A percentile compares a stretch with the other conserved stretches of the same genome.
Evolutionary conservation across 1,140 invertebrate species (phyloP).

Genomic region (Chlorops oryzae): DNA sequence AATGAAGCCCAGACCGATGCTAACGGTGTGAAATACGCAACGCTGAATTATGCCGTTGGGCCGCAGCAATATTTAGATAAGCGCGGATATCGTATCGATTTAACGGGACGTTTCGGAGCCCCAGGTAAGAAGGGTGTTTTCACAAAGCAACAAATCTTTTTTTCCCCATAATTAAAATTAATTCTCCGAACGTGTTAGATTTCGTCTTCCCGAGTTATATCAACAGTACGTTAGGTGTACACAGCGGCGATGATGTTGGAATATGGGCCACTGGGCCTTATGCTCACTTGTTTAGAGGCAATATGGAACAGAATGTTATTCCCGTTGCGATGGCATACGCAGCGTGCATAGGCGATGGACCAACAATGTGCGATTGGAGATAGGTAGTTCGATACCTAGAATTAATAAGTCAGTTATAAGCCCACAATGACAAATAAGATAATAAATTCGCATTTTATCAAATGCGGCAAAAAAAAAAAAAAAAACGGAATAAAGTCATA

Average conservation of each 20-base stretch:
- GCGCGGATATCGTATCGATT: constrained; percentile 24
- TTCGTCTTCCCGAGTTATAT: constrained; percentile 49
- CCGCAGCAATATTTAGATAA: constrained; percentile 50
- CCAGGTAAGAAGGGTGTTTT: constrained; percentile 9
- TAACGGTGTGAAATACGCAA: constrained; percentile 54
- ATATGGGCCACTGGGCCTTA: constrained; percentile 60
- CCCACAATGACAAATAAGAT: too few relatives aligned
- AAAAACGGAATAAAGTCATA: too few relatives aligned
- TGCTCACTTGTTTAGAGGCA: constrained; percentile 64
- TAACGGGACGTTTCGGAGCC: constrained; percentile 20
- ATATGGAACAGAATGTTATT: constrained; percentile 71
- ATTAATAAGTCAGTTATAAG: too few relatives aligned
- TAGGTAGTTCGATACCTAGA: too few relatives aligned
- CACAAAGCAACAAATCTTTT: too few relatives aligned
- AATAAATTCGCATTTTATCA: too few relatives aligned
- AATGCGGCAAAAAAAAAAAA: too few relatives aligned
- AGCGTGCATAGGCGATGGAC: constrained; percentile 51
- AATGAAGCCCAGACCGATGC: constrained; percentile 29
- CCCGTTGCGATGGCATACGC: constrained; percentile 67
- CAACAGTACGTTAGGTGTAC: constrained; percentile 52
- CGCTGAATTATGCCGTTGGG: constrained; percentile 61
- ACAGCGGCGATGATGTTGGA: constrained; percentile 64
- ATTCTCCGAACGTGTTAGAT: background rate
- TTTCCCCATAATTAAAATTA: too few relatives aligned
- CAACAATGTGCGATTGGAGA: constrained; percentile 30